Evolutionary conservation across 23 tunicate genomes (phyloP).

Genomic region (Trididemnum miniatum): DNA sequence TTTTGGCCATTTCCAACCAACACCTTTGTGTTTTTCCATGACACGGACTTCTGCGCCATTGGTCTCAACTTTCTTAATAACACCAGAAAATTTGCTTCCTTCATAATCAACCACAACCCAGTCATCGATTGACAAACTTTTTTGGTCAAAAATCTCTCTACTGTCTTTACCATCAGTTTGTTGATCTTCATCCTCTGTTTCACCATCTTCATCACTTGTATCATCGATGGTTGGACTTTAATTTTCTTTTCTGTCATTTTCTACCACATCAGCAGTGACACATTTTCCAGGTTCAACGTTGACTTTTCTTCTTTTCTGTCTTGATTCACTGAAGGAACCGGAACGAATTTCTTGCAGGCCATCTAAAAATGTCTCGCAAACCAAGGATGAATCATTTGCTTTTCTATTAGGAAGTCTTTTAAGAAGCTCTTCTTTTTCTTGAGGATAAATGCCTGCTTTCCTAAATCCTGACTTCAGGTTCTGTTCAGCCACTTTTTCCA

Average conservation of each 20-base stretch:
- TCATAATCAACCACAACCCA: conserved; percentile 35
- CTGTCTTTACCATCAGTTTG: conserved; percentile 1
- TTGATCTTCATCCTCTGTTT: conserved; percentile 10
- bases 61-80: conserved; percentile 6
- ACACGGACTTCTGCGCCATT: conserved; percentile 30
- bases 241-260: conserved; percentile 14
- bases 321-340: conserved; percentile 5
- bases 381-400: conserved; percentile 10
- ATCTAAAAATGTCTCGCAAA: conserved; percentile 23
- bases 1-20: too few relatives aligned
- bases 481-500: background rate
- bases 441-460: conserved; percentile 19
- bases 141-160: background rate
- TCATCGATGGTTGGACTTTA: background rate
- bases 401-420: conserved; percentile 12
- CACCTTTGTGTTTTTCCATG: too few relatives aligned
- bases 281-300: conserved; percentile 22
- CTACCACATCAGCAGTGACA: conserved; percentile 14
- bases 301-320: conserved; percentile 30
- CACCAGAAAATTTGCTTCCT: conserved; percentile 25
- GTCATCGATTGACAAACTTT: conserved; percentile 8
- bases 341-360: conserved; percentile 17
- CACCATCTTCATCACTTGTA: conserved; percentile 10
- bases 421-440: background rate
- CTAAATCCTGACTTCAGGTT: conserved; percentile 8